A percentile compares a stretch with the other conserved stretches of the same genome.
These are phyloP conservation scores for Tridacna crocea DNA, from an alignment of 2,888 invertebrate genomes.

Conservation along the genomic window DNA sequence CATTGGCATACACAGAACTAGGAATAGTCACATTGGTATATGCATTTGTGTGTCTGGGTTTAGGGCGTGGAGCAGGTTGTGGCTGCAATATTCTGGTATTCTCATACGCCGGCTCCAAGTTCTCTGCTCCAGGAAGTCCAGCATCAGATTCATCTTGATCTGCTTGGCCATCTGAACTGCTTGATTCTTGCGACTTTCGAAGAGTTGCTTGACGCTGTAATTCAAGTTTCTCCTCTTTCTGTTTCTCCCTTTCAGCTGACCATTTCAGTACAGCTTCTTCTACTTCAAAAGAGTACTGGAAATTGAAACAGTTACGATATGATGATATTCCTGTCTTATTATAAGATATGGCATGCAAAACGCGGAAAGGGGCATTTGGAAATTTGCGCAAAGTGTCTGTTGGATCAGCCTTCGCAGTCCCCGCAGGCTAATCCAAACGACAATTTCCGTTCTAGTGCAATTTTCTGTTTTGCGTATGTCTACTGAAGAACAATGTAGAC, in stretches of 20 bases:
- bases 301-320: constrained; percentile 27
- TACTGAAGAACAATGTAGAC: too few species aligned
- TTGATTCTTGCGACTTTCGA: constrained; percentile 17
- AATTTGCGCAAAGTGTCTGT: too few species aligned
- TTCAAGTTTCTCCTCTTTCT: constrained; percentile 57
- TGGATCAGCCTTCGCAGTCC: too few species aligned
- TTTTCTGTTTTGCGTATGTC: too few species aligned
- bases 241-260: constrained; percentile 74
- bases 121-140: constrained; percentile 30
- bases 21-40: constrained; percentile 53
- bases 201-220: constrained; percentile 38
- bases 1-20: constrained; percentile 61
- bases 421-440: too few species aligned
- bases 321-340: too few species aligned
- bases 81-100: constrained; percentile 32
- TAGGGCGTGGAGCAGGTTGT: constrained; percentile 36
- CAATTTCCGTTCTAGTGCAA: too few species aligned
- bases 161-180: constrained; percentile 26
- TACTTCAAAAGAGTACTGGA: constrained; percentile 78
- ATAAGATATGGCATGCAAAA: too few species aligned
- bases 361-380: too few species aligned
- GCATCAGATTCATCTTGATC: constrained; percentile 34
- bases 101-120: constrained; percentile 48
- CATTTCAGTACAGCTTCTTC: constrained; percentile 79
- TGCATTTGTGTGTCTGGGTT: constrained; percentile 22